A percentile compares a stretch with the other conserved stretches of the same genome.
Conservation (phyloP, 2,888 invertebrate genomes). For the Abscondita cerata region DNA sequence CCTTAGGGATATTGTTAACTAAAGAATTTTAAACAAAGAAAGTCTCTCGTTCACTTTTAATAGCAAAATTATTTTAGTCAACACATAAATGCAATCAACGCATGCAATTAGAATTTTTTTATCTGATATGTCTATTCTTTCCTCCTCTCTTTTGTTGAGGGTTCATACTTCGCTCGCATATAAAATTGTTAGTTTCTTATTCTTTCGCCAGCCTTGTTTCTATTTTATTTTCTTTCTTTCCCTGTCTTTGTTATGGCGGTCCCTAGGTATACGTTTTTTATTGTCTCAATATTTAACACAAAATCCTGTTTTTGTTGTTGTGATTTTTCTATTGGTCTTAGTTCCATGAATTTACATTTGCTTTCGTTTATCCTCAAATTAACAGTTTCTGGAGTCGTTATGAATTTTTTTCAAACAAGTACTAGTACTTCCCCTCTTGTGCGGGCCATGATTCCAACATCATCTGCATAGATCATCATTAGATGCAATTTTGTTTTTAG, state of each 20-base stretch:
- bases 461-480: constrained; percentile 8
- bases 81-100: too few species aligned
- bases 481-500: constrained; percentile 3
- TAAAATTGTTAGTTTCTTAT: not conserved
- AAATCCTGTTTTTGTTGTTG: constrained; percentile 6
- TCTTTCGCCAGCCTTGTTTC: not conserved
- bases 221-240: not conserved
- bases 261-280: constrained; percentile 9
- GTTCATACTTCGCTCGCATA: constrained; percentile 10
- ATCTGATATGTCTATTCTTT: constrained; percentile 8
- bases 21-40: too few species aligned
- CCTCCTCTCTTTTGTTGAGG: constrained; percentile 6
- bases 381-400: constrained; percentile 9
- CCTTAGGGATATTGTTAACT: too few species aligned
- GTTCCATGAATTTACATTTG: constrained; percentile 15
- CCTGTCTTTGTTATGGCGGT: too few species aligned
- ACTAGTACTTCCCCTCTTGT: constrained; percentile 5
- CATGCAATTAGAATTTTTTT: not conserved
- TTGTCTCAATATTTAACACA: not conserved
- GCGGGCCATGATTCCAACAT: constrained; percentile 13
- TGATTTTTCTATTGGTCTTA: constrained; percentile 6
- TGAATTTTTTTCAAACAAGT: constrained; percentile 2
- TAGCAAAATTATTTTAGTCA: too few species aligned
- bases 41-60: too few species aligned
- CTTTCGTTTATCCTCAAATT: too few species aligned